Evolutionary conservation across 2,113 vertebrate species (phyloP).

Genomic region (Alethe diademata): DNA sequence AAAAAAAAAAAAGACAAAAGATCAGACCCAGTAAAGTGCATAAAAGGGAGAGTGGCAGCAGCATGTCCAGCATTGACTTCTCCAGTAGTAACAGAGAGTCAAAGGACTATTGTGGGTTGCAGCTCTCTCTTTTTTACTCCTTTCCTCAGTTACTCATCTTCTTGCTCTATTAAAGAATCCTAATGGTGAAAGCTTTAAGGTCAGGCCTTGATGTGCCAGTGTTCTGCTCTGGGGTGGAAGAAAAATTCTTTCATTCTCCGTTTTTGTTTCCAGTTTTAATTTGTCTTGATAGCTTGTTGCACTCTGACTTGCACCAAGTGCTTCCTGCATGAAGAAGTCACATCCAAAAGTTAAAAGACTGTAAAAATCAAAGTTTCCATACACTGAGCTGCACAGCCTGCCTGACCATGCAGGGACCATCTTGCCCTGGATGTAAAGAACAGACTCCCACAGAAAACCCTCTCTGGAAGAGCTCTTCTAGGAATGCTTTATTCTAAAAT

Average conservation of each 20-base stretch:
- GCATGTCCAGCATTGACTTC: background rate
- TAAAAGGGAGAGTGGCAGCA: background rate
- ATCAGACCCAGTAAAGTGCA: background rate
- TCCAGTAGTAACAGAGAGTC: background rate
- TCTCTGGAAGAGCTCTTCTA: background rate
- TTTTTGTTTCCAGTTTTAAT: slow-evolving; percentile 45
- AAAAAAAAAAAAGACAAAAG: background rate
- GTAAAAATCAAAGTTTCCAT: slow-evolving; percentile 28
- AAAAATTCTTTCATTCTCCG: background rate
- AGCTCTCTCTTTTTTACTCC: background rate
- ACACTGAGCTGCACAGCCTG: background rate
- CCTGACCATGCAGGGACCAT: slow-evolving; percentile 6
- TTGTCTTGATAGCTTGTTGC: slow-evolving; percentile 39
- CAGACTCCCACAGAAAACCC: background rate
- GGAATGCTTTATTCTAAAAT: slow-evolving; percentile 47
- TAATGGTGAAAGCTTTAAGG: slow-evolving; percentile 11
- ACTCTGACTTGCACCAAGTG: slow-evolving; percentile 23
- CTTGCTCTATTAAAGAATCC: slow-evolving; percentile 19
- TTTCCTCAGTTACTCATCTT: slow-evolving; percentile 6
- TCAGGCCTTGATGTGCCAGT: background rate
- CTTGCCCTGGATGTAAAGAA: slow-evolving; percentile 17
- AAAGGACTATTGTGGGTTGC: background rate
- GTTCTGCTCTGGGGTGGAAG: background rate
- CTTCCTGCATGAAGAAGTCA: background rate
- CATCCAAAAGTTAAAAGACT: slow-evolving; percentile 30